These are phyloP conservation scores for Notoglanidium macrostoma DNA, from an alignment of 2,797 vertebrate genomes.

Conservation along the genomic window DNA sequence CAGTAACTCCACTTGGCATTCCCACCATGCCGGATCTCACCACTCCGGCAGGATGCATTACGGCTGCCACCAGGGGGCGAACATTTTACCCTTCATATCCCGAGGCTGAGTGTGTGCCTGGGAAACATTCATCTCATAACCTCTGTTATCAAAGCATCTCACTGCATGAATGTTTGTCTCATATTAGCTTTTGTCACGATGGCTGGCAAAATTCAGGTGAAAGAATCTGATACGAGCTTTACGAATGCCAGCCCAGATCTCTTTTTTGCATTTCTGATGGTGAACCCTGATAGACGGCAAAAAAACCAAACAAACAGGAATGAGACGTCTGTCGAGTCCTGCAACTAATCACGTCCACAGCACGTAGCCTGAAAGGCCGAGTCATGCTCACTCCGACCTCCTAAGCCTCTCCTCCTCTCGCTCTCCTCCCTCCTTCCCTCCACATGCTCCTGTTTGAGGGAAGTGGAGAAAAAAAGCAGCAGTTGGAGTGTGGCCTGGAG, in stretches of 20 bases:
- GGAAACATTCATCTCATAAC: not conserved
- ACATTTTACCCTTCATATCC: not conserved
- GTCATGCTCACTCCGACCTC: not conserved
- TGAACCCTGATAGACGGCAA: not conserved
- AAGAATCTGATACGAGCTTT: not conserved
- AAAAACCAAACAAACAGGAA: not conserved
- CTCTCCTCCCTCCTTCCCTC: constrained; percentile 48
- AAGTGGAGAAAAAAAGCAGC: constrained; percentile 77
- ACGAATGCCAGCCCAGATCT: not conserved
- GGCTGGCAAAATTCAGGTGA: not conserved
- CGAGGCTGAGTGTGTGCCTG: not conserved
- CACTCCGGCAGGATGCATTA: not conserved
- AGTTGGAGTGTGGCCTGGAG: constrained; percentile 83
- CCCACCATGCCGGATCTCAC: not conserved
- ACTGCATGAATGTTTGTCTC: not conserved
- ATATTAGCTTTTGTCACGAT: not conserved
- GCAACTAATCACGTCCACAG: not conserved
- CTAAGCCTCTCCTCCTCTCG: not conserved
- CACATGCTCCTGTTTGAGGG: constrained; percentile 76
- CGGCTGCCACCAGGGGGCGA: constrained; percentile 10
- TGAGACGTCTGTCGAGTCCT: not conserved
- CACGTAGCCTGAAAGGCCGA: not conserved
- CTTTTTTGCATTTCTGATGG: not conserved
- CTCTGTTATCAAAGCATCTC: not conserved
- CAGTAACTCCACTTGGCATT: not conserved